Evolutionary conservation across 2,797 vertebrate genomes (phyloP).

Genomic region (Hozukius guyotensis): DNA sequence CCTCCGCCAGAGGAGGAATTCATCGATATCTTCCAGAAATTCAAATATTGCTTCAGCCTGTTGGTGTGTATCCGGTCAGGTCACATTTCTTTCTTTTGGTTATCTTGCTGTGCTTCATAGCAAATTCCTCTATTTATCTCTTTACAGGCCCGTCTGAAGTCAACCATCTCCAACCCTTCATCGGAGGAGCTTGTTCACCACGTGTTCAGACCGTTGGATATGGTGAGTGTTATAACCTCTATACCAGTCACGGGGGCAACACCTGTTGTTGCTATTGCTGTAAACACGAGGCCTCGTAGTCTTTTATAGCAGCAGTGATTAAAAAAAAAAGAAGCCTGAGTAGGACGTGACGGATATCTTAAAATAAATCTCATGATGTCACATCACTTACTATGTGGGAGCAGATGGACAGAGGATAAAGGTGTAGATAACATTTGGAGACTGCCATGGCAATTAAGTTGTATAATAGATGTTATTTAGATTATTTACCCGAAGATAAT

Average conservation of each 20-base stretch:
- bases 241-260: neutral
- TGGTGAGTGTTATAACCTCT: constrained; percentile 78
- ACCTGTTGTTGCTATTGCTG: constrained; percentile 22
- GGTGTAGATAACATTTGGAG: neutral
- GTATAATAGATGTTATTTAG: neutral
- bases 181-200: constrained; percentile 89
- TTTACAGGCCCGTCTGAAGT: constrained; percentile 85
- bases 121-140: neutral
- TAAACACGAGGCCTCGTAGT: neutral
- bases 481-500: neutral
- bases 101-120: neutral
- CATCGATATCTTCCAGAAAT: constrained; percentile 87
- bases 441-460: neutral
- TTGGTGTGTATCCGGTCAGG: constrained; percentile 81
- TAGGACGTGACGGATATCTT: neutral
- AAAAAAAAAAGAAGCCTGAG: neutral
- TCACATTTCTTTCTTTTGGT: neutral
- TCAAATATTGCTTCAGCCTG: constrained; percentile 91
- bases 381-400: neutral
- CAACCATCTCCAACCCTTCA: constrained; percentile 85
- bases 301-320: constrained; percentile 2
- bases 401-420: neutral
- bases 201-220: constrained; percentile 88
- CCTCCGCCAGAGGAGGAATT: constrained; percentile 87
- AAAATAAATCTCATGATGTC: neutral